A percentile compares a stretch with the other conserved stretches of the same genome.
These are phyloP conservation scores for Argya squamiceps DNA, from an alignment of 2,797 vertebrate species.

Conservation along the genomic window DNA sequence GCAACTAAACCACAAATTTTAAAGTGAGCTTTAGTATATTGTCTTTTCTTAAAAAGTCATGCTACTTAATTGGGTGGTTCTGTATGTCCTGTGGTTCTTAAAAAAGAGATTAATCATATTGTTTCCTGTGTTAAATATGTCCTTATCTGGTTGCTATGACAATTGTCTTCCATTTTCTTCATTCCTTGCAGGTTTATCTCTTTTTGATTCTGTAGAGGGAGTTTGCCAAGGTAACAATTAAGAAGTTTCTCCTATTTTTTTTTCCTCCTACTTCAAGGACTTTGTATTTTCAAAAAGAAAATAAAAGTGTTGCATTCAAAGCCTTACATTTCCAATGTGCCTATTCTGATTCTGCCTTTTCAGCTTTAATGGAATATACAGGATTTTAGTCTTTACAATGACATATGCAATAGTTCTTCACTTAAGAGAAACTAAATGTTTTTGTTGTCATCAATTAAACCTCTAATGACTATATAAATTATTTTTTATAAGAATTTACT, in stretches of 20 bases:
- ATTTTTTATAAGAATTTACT: background rate
- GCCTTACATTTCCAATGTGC: background rate
- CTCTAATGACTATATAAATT: background rate
- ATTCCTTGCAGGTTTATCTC: conserved; percentile 31
- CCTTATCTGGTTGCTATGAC: conserved; percentile 74
- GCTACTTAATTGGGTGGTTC: background rate
- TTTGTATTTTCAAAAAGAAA: background rate
- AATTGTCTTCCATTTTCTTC: conserved; percentile 36
- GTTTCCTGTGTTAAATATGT: conserved; percentile 50
- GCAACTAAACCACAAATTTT: background rate
- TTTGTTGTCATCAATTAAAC: background rate
- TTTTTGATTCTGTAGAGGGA: conserved; percentile 59
- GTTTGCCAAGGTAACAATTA: conserved; percentile 49
- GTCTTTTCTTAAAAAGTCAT: background rate
- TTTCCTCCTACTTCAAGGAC: background rate
- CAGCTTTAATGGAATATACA: background rate
- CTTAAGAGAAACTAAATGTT: background rate
- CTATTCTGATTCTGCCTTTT: background rate
- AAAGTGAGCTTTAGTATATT: background rate
- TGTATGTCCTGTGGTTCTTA: conserved; percentile 29
- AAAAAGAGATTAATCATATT: conserved; percentile 61
- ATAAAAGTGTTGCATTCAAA: background rate
- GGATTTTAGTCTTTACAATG: background rate
- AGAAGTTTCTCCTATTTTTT: conserved; percentile 12
- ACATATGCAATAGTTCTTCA: background rate